A percentile compares a stretch with the other conserved stretches of the same genome.
Evolutionary conservation across 2,113 vertebrate genomes (phyloP).

Genomic region (Saccopteryx bilineata): DNA sequence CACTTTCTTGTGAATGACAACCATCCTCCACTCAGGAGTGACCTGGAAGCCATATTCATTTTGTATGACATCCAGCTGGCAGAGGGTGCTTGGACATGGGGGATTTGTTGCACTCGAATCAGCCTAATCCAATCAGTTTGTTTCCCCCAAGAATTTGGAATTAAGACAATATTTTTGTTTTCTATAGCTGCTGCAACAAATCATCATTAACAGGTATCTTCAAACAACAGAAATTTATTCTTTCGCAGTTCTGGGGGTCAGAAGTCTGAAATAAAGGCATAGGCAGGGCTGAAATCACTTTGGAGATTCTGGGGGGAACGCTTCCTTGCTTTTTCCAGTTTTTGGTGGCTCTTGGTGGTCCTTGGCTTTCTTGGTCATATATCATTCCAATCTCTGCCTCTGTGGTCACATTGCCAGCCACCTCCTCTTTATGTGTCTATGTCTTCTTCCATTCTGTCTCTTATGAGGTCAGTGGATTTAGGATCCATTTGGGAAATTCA

Average conservation of each 20-base stretch:
- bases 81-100: neutral
- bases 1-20: neutral
- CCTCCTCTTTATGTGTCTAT: neutral
- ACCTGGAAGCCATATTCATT: neutral
- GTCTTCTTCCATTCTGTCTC: neutral
- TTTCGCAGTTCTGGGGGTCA: neutral
- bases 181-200: neutral
- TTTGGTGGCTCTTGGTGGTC: neutral
- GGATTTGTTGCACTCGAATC: neutral
- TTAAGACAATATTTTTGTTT: neutral
- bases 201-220: neutral
- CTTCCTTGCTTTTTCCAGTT: neutral
- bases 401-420: neutral
- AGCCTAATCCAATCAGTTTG: neutral
- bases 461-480: neutral
- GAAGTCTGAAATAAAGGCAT: neutral
- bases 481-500: neutral
- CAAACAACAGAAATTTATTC: slow-evolving; percentile 35
- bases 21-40: neutral
- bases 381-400: neutral
- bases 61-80: neutral
- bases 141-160: neutral
- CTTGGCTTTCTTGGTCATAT: neutral
- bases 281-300: neutral
- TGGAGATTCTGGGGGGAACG: neutral